Conservation (phyloP, 2,113 vertebrate species). For the Psophia crepitans region DNA sequence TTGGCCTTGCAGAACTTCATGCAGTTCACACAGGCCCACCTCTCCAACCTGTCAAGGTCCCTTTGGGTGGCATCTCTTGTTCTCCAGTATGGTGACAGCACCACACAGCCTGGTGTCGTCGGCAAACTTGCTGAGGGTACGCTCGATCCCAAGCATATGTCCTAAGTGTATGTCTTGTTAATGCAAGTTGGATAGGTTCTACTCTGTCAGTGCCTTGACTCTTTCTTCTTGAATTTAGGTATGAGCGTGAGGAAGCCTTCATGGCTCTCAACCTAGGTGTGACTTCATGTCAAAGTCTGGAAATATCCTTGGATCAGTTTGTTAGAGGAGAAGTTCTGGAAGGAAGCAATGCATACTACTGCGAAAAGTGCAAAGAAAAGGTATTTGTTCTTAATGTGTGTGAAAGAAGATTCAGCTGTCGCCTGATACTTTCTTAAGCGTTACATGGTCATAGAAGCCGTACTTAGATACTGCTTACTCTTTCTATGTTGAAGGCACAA, state of each 20-base stretch:
- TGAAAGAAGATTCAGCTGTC: not conserved
- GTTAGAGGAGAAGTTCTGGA: slow-evolving; percentile 98
- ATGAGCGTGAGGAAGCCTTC: slow-evolving; percentile 97
- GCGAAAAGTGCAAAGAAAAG: slow-evolving; percentile 99
- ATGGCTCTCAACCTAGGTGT: slow-evolving; percentile 98
- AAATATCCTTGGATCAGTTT: slow-evolving; percentile 98
- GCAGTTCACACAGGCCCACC: too few relatives aligned
- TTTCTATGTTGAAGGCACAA: not conserved
- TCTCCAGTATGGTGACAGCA: too few relatives aligned
- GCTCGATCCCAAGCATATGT: too few relatives aligned
- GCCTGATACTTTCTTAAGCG: not conserved
- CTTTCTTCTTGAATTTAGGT: slow-evolving; percentile 71
- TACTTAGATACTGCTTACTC: not conserved
- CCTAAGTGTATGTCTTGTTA: not conserved
- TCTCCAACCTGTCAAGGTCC: too few relatives aligned
- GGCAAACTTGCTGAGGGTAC: too few relatives aligned
- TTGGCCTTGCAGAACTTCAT: too few relatives aligned
- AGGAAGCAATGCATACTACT: slow-evolving; percentile 98
- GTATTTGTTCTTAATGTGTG: slow-evolving; percentile 52
- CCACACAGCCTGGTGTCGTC: too few relatives aligned
- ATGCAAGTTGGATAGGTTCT: not conserved
- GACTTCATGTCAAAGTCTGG: slow-evolving; percentile 96
- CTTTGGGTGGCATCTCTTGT: too few relatives aligned
- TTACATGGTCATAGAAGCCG: not conserved
- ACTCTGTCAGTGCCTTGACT: not conserved